phyloP scores from a whole-genome alignment of 2,113 vertebrate genomes.

The Sylvietta virens region DNA sequence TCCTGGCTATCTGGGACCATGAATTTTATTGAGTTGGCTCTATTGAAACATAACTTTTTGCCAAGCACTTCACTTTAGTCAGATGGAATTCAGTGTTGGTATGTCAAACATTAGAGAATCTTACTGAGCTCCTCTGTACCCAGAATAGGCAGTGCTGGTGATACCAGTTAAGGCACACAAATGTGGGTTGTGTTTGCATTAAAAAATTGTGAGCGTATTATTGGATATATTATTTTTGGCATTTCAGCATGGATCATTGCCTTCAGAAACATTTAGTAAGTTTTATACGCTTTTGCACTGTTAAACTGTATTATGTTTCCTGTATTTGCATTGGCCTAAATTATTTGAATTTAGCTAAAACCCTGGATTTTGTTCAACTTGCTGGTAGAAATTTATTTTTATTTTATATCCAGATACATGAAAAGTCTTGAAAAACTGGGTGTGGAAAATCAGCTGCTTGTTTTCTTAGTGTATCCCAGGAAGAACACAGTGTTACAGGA shows the following conservation, averaged over 20 bases:
- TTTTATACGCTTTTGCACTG: conserved; percentile 35
- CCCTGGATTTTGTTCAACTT: conserved; percentile 45
- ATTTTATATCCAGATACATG: neutral
- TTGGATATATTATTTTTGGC: conserved; percentile 24
- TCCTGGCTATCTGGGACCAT: neutral
- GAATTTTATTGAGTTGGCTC: neutral
- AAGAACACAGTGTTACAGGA: neutral
- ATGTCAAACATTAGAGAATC: neutral
- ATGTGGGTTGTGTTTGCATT: neutral
- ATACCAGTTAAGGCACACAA: neutral
- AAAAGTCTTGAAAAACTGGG: neutral
- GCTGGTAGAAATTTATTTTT: conserved; percentile 50
- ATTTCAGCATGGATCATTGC: neutral
- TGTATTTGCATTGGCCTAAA: conserved; percentile 58
- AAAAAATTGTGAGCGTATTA: neutral
- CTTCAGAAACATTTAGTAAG: conserved; percentile 37
- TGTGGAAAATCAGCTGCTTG: neutral
- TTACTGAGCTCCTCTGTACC: neutral
- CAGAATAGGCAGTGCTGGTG: neutral
- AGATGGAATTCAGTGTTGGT: neutral
- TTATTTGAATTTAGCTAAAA: conserved; percentile 17
- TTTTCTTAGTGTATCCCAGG: neutral
- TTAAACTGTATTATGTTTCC: conserved; percentile 34
- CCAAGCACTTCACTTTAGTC: neutral
- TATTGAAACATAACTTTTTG: neutral